Conservation (phyloP, 2,888 invertebrate species). For the Pristionchus entomophagus region DNA sequence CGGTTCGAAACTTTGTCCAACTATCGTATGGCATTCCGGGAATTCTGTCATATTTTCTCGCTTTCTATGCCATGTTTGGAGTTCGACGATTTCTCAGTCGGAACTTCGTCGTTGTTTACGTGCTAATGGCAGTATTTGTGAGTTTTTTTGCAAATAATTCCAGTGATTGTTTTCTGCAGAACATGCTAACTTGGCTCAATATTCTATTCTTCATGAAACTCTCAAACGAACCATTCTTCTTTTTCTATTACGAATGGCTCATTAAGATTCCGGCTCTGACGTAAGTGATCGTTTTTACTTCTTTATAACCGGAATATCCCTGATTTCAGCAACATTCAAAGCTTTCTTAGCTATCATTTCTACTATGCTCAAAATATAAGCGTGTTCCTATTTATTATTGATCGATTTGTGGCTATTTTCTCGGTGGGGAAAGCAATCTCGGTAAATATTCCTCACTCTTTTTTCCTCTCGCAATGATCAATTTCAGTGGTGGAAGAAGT, state of each 20-base stretch:
- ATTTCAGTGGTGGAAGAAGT: background rate
- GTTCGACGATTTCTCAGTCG: background rate
- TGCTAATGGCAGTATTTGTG: background rate
- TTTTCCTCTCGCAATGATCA: background rate
- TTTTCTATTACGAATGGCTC: background rate
- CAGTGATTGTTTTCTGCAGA: background rate
- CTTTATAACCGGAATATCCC: background rate
- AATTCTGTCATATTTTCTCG: background rate
- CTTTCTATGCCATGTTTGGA: background rate
- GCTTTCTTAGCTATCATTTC: background rate
- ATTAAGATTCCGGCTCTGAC: background rate
- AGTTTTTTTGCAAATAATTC: too few relatives aligned
- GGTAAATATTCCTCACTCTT: background rate
- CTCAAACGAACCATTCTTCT: background rate
- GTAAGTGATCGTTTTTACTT: background rate
- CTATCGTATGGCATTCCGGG: background rate
- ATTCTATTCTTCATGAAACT: background rate
- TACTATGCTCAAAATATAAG: background rate
- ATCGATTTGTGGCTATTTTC: background rate
- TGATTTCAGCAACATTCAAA: background rate
- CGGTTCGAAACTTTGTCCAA: too few relatives aligned
- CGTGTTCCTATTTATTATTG: background rate
- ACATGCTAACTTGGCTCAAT: background rate
- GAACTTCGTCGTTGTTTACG: background rate
- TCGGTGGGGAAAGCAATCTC: background rate